Evolutionary conservation across 2,888 invertebrate genomes (phyloP).

Genomic region (Eupithecia insigniata): DNA sequence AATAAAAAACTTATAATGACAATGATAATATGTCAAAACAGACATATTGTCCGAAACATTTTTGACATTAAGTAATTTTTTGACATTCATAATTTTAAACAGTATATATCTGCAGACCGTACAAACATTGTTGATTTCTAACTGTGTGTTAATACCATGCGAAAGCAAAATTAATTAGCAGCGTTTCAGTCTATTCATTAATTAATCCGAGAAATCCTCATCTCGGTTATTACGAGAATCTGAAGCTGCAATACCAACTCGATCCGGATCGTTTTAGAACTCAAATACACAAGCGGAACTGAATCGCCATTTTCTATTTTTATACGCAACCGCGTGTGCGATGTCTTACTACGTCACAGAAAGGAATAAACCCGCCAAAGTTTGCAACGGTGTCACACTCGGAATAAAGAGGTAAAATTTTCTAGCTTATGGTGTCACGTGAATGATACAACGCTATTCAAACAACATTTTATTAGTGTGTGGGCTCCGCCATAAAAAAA

Average conservation of each 20-base stretch:
- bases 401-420: too few relatives aligned
- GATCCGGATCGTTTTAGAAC: background rate
- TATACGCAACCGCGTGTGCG: background rate
- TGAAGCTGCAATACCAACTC: background rate
- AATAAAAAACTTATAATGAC: too few relatives aligned
- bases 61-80: too few relatives aligned
- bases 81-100: too few relatives aligned
- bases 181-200: background rate
- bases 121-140: too few relatives aligned
- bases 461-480: background rate
- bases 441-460: background rate
- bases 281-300: background rate
- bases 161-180: background rate
- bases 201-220: background rate
- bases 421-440: too few relatives aligned
- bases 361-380: background rate
- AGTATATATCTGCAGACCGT: too few relatives aligned
- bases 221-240: background rate
- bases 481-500: background rate
- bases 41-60: too few relatives aligned
- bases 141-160: background rate
- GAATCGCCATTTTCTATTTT: background rate
- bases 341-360: background rate
- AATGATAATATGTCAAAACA: too few relatives aligned
- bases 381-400: background rate